phyloP scores from a whole-genome alignment of 2,113 vertebrate species.

The Xyrauchen texanus region DNA sequence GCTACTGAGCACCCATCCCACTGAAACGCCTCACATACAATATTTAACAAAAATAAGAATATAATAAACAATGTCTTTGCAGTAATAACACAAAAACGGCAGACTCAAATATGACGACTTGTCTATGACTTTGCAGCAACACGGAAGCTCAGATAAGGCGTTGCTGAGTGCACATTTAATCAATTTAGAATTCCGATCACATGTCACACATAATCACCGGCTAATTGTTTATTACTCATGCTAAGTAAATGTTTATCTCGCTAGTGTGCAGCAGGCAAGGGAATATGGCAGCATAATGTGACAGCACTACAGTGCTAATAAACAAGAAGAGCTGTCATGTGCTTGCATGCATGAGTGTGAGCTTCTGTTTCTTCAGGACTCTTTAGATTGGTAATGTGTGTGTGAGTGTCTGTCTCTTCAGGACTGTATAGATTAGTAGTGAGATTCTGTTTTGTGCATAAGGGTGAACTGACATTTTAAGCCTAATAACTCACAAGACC shows the following conservation, averaged over 20 bases:
- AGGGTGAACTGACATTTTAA: conserved; percentile 13
- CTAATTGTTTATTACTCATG: conserved; percentile 50
- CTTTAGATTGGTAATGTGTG: conserved; percentile 25
- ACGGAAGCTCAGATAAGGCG: neutral
- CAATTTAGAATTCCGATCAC: conserved; percentile 38
- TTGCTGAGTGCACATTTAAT: neutral
- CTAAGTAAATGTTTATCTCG: conserved; percentile 40
- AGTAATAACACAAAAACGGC: neutral
- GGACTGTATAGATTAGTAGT: conserved; percentile 18
- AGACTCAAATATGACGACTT: neutral
- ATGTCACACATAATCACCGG: conserved; percentile 40
- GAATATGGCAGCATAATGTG: conserved; percentile 32
- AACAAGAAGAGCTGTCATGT: neutral
- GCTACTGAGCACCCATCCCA: neutral
- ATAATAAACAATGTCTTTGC: neutral
- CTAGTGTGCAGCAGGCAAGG: conserved; percentile 14
- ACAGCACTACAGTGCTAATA: conserved; percentile 29
- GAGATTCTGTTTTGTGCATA: conserved; percentile 19
- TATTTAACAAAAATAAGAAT: neutral
- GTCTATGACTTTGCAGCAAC: neutral
- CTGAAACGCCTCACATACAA: neutral
- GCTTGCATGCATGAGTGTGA: neutral
- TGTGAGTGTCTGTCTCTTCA: neutral
- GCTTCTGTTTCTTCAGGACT: neutral
- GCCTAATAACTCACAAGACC: neutral